phyloP scores from a whole-genome alignment of 2,888 invertebrate species.

The Malacosoma neustria region DNA sequence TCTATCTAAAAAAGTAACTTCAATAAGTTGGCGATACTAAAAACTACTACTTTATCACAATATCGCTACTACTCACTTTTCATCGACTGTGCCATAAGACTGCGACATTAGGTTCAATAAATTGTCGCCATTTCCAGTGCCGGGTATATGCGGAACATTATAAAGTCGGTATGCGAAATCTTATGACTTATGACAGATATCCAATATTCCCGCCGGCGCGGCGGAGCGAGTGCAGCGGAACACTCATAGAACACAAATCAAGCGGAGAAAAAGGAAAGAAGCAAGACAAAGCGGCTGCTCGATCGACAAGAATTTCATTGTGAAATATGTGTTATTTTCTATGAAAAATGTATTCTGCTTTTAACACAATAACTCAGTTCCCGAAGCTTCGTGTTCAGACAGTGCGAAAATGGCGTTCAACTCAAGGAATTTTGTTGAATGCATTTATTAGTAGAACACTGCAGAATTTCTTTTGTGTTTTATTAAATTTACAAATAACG shows the following conservation, averaged over 20 bases:
- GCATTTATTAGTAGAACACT: too few species aligned
- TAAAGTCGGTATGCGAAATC: conserved; percentile 47
- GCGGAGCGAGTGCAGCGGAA: conserved; percentile 42
- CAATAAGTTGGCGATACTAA: too few species aligned
- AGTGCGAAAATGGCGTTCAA: too few species aligned
- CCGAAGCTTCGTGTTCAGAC: conserved; percentile 19
- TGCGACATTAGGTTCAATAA: conserved; percentile 14
- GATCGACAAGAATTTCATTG: conserved; percentile 56
- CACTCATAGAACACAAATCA: conserved; percentile 59
- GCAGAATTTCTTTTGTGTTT: too few species aligned
- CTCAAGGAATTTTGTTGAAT: too few species aligned
- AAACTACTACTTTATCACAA: too few species aligned
- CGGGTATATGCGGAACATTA: conserved; percentile 37
- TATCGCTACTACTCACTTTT: too few species aligned
- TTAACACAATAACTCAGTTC: conserved; percentile 40
- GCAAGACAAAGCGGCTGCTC: conserved; percentile 53
- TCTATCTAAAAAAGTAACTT: too few species aligned
- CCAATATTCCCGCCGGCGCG: conserved; percentile 51
- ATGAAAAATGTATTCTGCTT: conserved; percentile 49
- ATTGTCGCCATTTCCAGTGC: conserved; percentile 24
- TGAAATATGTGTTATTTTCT: conserved; percentile 59
- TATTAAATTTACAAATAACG: too few species aligned
- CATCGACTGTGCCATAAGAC: too few species aligned
- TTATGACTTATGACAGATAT: conserved; percentile 60
- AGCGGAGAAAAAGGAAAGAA: conserved; percentile 43